Evolutionary conservation across 2,888 invertebrate species (phyloP).

Genomic region (Euzetes globulus): DNA sequence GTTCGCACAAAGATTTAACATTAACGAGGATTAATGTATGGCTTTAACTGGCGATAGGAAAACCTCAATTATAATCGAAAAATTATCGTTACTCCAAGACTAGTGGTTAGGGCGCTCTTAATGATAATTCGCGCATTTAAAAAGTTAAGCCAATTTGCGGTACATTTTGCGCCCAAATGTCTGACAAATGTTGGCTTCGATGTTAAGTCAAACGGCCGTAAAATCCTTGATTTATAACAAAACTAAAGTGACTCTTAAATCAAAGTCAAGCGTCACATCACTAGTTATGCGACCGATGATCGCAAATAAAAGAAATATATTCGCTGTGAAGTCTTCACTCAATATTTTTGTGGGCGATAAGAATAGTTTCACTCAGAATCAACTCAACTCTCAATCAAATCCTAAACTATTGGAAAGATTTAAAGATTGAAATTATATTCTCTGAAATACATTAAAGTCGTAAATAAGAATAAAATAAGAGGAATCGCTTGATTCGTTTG

Average conservation of each 20-base stretch:
- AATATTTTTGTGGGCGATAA: too few species aligned
- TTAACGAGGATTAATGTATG: not conserved
- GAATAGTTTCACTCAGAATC: too few species aligned
- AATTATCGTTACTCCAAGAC: not conserved
- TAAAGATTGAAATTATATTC: too few species aligned
- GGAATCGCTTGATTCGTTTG: not conserved
- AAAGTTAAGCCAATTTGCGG: conserved; percentile 13
- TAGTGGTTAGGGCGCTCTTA: not conserved
- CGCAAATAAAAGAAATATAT: not conserved
- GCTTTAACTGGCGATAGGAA: not conserved
- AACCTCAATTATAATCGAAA: conserved; percentile 17
- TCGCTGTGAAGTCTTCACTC: too few species aligned
- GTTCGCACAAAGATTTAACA: not conserved
- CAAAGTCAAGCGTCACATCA: not conserved
- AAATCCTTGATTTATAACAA: conserved; percentile 10
- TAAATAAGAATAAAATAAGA: not conserved
- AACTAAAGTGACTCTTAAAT: not conserved
- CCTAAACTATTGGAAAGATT: too few species aligned
- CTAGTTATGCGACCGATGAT: not conserved
- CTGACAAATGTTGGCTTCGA: not conserved
- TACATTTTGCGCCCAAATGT: not conserved
- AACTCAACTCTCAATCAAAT: too few species aligned
- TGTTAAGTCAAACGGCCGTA: conserved; percentile 2
- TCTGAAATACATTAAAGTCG: not conserved
- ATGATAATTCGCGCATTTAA: not conserved